A percentile compares a stretch with the other conserved stretches of the same genome.
Evolutionary conservation across 2,797 vertebrate species (phyloP).

Genomic region (Sphenopsis melanotis): DNA sequence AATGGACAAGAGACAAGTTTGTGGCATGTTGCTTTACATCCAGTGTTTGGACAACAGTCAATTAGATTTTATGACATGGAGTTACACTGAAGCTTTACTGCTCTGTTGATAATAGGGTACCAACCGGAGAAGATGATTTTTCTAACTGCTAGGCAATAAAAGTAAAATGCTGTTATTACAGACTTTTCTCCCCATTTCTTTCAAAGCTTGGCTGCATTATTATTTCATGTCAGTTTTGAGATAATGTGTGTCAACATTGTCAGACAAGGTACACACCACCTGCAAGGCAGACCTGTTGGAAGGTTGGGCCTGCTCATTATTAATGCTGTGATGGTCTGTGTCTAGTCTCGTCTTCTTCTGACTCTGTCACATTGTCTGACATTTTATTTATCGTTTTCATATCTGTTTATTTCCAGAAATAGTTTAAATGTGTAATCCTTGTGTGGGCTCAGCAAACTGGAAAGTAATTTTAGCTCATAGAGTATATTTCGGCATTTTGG

Average conservation of each 20-base stretch:
- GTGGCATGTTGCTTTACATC: conserved; percentile 9
- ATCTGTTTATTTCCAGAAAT: neutral
- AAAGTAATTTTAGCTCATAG: neutral
- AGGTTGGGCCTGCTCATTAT: neutral
- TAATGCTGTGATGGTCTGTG: neutral
- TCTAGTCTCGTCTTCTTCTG: neutral
- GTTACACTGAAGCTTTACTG: neutral
- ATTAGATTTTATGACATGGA: conserved; percentile 31
- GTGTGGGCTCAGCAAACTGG: neutral
- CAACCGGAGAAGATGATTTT: conserved; percentile 37
- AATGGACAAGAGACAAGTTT: conserved; percentile 30
- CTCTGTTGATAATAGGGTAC: conserved; percentile 18
- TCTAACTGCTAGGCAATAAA: conserved; percentile 65
- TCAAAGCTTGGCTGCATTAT: conserved; percentile 9
- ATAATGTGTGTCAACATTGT: conserved; percentile 20
- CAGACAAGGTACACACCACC: neutral
- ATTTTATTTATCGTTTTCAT: conserved; percentile 31
- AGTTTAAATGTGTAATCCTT: conserved; percentile 14
- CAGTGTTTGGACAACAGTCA: conserved; percentile 38
- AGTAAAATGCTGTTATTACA: conserved; percentile 66
- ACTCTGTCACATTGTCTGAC: neutral
- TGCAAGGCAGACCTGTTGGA: neutral
- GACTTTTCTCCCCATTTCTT: conserved; percentile 30
- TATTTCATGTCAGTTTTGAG: conserved; percentile 6
- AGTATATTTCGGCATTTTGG: neutral